These are phyloP conservation scores for Cyanoderma ruficeps DNA, from an alignment of 2,113 vertebrate genomes.

Conservation along the genomic window DNA sequence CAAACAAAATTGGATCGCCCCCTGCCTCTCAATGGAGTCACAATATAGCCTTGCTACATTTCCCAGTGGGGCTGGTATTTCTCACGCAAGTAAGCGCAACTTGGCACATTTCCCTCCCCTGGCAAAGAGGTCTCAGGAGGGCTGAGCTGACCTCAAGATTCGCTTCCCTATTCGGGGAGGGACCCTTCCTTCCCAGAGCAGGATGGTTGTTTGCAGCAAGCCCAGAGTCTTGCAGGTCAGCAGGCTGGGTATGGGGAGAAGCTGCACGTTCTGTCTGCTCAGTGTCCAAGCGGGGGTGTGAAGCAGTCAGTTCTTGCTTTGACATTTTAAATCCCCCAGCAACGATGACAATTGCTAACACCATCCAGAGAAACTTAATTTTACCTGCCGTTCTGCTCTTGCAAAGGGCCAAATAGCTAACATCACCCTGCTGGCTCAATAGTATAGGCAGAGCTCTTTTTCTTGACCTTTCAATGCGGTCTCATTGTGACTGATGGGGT, in stretches of 20 bases:
- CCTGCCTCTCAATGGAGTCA: neutral
- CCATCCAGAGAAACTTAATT: neutral
- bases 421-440: neutral
- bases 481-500: neutral
- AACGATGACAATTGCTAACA: neutral
- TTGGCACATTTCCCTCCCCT: neutral
- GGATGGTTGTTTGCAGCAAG: neutral
- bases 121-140: neutral
- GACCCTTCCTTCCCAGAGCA: neutral
- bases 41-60: neutral
- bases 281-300: fast-evolving
- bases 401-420: neutral
- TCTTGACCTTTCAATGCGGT: neutral
- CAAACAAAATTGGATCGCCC: neutral
- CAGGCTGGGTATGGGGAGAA: neutral
- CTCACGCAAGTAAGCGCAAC: neutral
- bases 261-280: neutral
- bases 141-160: neutral
- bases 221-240: neutral
- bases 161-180: neutral
- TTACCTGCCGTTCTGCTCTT: neutral
- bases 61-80: neutral
- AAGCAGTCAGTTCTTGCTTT: neutral
- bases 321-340: neutral
- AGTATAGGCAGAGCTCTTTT: neutral